Evolutionary conservation across 2,797 vertebrate species (phyloP).

Genomic region (Erpetoichthys calabaricus): DNA sequence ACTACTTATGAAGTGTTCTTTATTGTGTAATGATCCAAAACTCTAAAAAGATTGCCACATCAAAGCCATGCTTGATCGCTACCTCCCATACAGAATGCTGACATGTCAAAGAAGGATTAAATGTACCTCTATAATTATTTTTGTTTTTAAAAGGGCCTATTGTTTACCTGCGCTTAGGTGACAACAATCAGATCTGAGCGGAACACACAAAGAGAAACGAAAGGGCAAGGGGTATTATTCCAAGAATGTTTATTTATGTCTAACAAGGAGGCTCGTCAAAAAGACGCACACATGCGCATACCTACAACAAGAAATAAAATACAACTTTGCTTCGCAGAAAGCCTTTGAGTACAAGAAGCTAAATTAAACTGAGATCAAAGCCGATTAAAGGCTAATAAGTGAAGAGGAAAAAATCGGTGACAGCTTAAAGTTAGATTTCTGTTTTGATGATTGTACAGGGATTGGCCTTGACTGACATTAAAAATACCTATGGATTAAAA

Average conservation of each 20-base stretch:
- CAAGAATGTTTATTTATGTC: conserved; percentile 9
- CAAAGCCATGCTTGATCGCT: conserved; percentile 45
- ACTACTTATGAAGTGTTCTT: conserved; percentile 44
- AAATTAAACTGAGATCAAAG: too few species aligned
- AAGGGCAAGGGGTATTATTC: conserved; percentile 14
- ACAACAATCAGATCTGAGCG: conserved; percentile 34
- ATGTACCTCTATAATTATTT: conserved; percentile 46
- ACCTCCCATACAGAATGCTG: conserved; percentile 52
- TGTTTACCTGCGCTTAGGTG: conserved; percentile 46
- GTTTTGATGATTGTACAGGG: too few species aligned
- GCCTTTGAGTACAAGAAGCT: too few species aligned
- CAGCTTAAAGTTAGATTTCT: too few species aligned
- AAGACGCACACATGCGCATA: too few species aligned
- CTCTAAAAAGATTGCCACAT: conserved; percentile 56
- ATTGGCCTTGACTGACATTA: too few species aligned
- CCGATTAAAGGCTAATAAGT: too few species aligned
- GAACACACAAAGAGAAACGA: conserved; percentile 17
- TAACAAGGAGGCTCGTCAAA: conserved; percentile 4
- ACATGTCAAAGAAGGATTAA: conserved; percentile 54
- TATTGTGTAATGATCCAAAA: conserved; percentile 59
- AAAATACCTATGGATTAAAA: too few species aligned
- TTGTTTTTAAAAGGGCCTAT: conserved; percentile 53
- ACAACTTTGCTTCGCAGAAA: too few species aligned
- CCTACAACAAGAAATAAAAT: too few species aligned
- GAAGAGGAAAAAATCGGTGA: too few species aligned